A percentile compares a stretch with the other conserved stretches of the same genome.
Conservation (phyloP, 2,797 vertebrate genomes). For the Luscinia luscinia region DNA sequence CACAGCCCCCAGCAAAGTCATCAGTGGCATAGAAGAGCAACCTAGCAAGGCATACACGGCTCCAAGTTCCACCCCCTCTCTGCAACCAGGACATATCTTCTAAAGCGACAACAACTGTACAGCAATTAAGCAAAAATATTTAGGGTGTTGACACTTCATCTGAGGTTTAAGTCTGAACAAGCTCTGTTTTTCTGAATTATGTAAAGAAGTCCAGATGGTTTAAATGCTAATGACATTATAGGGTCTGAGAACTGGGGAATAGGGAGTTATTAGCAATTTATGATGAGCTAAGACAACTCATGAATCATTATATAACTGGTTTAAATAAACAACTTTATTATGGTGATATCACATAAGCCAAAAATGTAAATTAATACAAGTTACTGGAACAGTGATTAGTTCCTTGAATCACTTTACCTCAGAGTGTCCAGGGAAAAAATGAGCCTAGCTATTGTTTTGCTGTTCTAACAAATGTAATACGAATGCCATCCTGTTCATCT, state of each 20-base stretch:
- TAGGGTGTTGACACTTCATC: background rate
- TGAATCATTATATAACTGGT: background rate
- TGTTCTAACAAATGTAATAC: background rate
- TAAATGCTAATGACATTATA: background rate
- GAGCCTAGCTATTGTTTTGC: background rate
- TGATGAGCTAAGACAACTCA: background rate
- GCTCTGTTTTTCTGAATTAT: background rate
- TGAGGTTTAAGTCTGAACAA: background rate
- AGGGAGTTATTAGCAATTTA: background rate
- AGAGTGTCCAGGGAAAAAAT: background rate
- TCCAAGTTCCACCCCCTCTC: background rate
- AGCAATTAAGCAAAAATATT: background rate
- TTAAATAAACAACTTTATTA: background rate
- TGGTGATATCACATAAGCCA: background rate
- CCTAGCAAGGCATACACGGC: too few relatives aligned
- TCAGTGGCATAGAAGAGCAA: background rate
- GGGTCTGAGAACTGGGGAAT: background rate
- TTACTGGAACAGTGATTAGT: background rate
- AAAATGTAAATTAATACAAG: background rate
- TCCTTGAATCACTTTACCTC: background rate
- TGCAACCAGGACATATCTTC: background rate
- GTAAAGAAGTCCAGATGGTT: background rate
- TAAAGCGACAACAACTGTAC: background rate
- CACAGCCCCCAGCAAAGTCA: accelerated
- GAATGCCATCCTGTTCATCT: background rate